These are phyloP conservation scores for mouse (Mus musculus) DNA, from an alignment of 2,113 vertebrate genomes.

Conservation along the genomic window DNA sequence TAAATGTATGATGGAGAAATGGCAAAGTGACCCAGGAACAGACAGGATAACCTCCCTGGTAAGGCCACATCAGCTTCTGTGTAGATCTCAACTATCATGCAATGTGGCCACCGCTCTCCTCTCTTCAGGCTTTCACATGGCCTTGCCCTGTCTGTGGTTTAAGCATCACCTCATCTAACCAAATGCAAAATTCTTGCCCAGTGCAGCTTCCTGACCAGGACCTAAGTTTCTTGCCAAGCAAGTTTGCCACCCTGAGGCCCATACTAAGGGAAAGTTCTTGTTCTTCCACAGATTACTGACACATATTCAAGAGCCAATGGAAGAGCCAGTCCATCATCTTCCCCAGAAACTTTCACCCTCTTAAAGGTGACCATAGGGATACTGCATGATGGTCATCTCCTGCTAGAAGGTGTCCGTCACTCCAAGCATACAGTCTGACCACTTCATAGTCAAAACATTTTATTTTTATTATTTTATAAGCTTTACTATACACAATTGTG, in stretches of 20 bases:
- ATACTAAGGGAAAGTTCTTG: fast-evolving
- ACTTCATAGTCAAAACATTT: neutral
- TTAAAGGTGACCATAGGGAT: neutral
- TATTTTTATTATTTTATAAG: neutral
- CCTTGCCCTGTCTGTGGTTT: too few relatives aligned
- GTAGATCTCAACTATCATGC: neutral
- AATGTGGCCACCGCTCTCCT: neutral
- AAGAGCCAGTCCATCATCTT: neutral
- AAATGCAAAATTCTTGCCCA: fast-evolving
- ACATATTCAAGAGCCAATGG: neutral
- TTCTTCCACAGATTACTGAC: neutral
- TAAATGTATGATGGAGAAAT: neutral
- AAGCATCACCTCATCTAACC: neutral
- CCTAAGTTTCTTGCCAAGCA: neutral
- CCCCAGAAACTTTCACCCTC: neutral
- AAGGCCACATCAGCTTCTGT: too few relatives aligned
- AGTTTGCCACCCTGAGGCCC: neutral
- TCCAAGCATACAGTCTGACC: neutral
- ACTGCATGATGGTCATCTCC: neutral
- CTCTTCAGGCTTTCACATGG: neutral
- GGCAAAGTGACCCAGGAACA: too few relatives aligned
- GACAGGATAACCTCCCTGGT: neutral
- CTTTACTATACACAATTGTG: neutral
- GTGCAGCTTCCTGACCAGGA: fast-evolving
- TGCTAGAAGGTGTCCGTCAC: neutral